A percentile compares a stretch with the other conserved stretches of the same genome.
Conservation (phyloP, 2,113 vertebrate species). For the Hemicordylus capensis region DNA sequence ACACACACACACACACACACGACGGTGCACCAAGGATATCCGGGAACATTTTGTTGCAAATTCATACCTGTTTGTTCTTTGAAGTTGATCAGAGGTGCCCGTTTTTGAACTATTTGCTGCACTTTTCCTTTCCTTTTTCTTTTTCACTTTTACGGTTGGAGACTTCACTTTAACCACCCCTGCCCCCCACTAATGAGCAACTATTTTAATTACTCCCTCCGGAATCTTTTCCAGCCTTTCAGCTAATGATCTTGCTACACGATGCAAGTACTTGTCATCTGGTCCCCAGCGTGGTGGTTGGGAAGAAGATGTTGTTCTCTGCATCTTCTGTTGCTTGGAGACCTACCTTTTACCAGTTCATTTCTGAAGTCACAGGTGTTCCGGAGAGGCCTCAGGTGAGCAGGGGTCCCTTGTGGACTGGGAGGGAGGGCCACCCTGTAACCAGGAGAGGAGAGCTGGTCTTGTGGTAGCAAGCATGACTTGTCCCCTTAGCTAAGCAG, state of each 20-base stretch:
- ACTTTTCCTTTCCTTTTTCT: background rate
- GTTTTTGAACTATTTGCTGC: background rate
- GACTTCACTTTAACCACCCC: background rate
- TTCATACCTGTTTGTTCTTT: too few species aligned
- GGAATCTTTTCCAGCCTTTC: background rate
- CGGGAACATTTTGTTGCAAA: too few species aligned
- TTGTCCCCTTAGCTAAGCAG: too few species aligned
- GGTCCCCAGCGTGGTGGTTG: slow-evolving; percentile 12
- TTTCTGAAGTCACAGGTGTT: slow-evolving; percentile 26
- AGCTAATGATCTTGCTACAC: slow-evolving; percentile 10
- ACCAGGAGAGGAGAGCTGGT: too few species aligned
- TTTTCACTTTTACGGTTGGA: background rate
- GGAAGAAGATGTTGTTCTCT: slow-evolving; percentile 8
- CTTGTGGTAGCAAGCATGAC: too few species aligned
- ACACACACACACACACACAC: too few species aligned
- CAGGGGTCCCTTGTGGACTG: background rate
- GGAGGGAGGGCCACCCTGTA: slow-evolving; percentile 19
- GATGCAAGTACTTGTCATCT: slow-evolving; percentile 18
- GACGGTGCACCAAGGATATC: too few species aligned
- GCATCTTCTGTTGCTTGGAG: slow-evolving; percentile 42
- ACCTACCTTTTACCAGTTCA: slow-evolving; percentile 16
- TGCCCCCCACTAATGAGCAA: background rate
- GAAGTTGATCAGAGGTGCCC: too few species aligned
- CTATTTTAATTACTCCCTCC: background rate
- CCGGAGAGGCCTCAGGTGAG: slow-evolving; percentile 25